Evolutionary conservation across 1,140 invertebrate species (phyloP).

Genomic region (Ridgeia piscesae): DNA sequence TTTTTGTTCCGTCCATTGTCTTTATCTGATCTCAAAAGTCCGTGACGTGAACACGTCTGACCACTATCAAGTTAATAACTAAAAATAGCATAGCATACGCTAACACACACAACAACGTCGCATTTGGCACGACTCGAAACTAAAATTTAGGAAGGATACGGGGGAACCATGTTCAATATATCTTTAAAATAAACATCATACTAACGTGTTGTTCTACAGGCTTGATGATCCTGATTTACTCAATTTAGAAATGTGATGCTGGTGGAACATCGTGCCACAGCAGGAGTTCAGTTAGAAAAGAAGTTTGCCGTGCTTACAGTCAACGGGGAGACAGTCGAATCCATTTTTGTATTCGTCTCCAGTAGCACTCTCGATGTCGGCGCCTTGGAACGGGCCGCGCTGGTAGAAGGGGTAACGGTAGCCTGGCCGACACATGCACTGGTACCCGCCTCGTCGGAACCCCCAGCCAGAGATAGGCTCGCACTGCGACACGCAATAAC

Average conservation of each 20-base stretch:
- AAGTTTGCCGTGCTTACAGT: slow-evolving; percentile 72
- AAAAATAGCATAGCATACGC: not conserved
- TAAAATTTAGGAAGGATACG: not conserved
- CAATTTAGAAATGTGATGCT: not conserved
- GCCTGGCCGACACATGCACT: slow-evolving; percentile 83
- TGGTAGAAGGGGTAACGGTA: slow-evolving; percentile 83
- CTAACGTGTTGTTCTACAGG: too few relatives aligned
- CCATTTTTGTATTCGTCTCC: slow-evolving; percentile 87
- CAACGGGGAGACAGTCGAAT: slow-evolving; percentile 88
- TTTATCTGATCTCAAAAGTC: too few relatives aligned
- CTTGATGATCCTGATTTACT: not conserved
- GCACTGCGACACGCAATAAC: slow-evolving; percentile 68
- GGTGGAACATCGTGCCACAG: not conserved
- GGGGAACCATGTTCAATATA: not conserved
- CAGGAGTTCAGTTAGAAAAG: not conserved
- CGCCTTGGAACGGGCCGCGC: slow-evolving; percentile 85
- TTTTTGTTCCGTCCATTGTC: too few relatives aligned
- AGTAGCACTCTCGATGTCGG: slow-evolving; percentile 90
- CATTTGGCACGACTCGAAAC: not conserved
- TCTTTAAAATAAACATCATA: too few relatives aligned
- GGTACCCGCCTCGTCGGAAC: slow-evolving; percentile 91
- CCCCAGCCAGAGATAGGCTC: slow-evolving; percentile 96
- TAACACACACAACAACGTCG: too few relatives aligned
- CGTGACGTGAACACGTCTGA: too few relatives aligned
- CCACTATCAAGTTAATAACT: too few relatives aligned